phyloP scores from a whole-genome alignment of 2,888 invertebrate species.

The Tenodera sinensis region DNA sequence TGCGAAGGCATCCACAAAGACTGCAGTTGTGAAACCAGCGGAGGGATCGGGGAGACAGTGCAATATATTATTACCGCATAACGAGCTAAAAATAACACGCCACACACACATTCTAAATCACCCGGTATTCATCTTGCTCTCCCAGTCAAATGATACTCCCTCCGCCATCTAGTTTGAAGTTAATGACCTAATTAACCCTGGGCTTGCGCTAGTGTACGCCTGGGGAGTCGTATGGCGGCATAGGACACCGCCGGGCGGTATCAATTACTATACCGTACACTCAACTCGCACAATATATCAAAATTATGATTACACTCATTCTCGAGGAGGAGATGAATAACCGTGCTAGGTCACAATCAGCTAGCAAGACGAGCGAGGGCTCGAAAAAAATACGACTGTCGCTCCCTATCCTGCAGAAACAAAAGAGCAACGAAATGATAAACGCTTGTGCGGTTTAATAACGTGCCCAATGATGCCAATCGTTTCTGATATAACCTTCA shows the following conservation, averaged over 20 bases:
- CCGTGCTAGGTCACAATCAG: background rate
- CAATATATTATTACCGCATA: background rate
- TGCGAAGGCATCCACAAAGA: background rate
- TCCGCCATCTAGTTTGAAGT: constrained; percentile 17
- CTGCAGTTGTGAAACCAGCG: background rate
- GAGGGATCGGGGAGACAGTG: background rate
- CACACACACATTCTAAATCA: constrained; percentile 10
- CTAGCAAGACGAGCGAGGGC: background rate
- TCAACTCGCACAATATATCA: constrained; percentile 31
- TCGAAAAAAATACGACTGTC: background rate
- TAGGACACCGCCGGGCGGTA: constrained; percentile 26
- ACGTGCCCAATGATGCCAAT: background rate
- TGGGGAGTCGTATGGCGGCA: constrained; percentile 16
- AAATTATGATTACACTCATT: constrained; percentile 28
- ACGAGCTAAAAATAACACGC: constrained; percentile 8
- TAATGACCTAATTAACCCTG: constrained; percentile 27
- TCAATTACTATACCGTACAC: constrained; percentile 29
- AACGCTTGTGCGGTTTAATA: background rate
- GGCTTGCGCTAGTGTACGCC: constrained; percentile 4
- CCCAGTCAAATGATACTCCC: constrained; percentile 1
- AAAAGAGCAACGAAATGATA: background rate
- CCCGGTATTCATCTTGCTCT: constrained; percentile 17
- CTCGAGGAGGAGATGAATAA: constrained; percentile 8
- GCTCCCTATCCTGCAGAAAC: background rate
- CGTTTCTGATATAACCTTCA: background rate